Evolutionary conservation across 2,113 vertebrate species (phyloP).

Genomic region (Cryptomyrus ogoouensis): DNA sequence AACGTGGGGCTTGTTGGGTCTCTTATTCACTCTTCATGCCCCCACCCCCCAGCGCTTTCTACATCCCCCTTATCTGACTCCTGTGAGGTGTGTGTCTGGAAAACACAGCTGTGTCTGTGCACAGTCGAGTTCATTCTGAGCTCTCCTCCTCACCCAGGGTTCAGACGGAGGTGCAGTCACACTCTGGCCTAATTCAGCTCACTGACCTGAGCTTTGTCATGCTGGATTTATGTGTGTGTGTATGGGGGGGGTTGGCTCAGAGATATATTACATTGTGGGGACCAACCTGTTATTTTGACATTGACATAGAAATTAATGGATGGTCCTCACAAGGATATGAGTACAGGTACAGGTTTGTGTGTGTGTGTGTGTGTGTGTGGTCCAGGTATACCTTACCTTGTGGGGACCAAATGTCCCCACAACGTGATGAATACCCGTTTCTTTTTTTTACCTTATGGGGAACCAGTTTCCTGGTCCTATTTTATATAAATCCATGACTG

Average conservation of each 20-base stretch:
- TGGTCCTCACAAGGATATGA: background rate
- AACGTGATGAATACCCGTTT: too few species aligned
- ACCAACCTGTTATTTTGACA: background rate
- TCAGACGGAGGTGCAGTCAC: background rate
- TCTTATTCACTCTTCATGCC: background rate
- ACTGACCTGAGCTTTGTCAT: background rate
- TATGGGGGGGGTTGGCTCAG: background rate
- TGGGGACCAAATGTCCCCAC: too few species aligned
- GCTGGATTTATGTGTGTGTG: background rate
- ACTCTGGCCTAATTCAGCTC: background rate
- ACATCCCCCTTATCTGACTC: background rate
- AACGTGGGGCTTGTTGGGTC: background rate
- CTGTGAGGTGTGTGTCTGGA: background rate
- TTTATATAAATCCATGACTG: too few species aligned
- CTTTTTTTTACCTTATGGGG: too few species aligned
- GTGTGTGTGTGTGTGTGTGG: too few species aligned
- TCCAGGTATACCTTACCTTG: too few species aligned
- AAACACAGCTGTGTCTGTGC: background rate
- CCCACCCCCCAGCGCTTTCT: background rate
- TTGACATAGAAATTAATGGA: background rate
- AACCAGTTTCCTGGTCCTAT: too few species aligned
- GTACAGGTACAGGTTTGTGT: background rate
- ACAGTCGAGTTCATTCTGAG: background rate
- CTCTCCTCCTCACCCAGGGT: background rate
- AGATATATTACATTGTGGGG: background rate